Conservation (phyloP, 2,888 invertebrate genomes). For the Yponomeuta plumbellus region DNA sequence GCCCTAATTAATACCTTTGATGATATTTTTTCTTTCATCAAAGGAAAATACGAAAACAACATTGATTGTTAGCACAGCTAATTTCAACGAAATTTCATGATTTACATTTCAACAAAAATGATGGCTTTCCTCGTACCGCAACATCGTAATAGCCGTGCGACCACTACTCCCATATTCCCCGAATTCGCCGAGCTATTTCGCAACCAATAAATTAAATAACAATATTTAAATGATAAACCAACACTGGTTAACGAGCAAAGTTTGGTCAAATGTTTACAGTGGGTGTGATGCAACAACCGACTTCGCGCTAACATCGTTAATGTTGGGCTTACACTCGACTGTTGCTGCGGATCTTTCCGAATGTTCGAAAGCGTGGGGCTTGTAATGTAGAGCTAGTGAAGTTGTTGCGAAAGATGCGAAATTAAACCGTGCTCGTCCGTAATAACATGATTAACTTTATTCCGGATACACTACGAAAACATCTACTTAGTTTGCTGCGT, state of each 20-base stretch:
- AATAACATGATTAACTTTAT: too few species aligned
- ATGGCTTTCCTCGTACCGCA: not conserved
- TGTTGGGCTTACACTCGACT: not conserved
- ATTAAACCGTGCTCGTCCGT: too few species aligned
- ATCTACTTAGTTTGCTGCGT: too few species aligned
- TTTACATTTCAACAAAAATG: too few species aligned
- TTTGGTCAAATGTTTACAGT: slow-evolving; percentile 7
- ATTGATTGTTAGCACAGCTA: not conserved
- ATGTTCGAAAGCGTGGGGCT: too few species aligned
- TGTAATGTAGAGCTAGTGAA: too few species aligned
- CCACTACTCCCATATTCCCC: not conserved
- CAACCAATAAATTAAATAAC: slow-evolving; percentile 9
- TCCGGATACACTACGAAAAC: too few species aligned
- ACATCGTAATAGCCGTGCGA: not conserved
- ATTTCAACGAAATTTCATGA: too few species aligned
- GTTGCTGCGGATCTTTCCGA: not conserved
- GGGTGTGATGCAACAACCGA: slow-evolving; percentile 2
- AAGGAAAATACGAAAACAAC: too few species aligned
- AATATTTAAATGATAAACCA: slow-evolving; percentile 14
- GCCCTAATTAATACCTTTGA: too few species aligned
- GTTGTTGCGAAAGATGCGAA: too few species aligned
- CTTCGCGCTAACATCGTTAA: not conserved
- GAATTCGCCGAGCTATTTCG: not conserved
- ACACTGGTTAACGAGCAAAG: slow-evolving; percentile 12
- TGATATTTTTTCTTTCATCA: too few species aligned